Percentiles rank a stretch among this genome's conserved stretches.
Conservation (phyloP, 2,888 invertebrate species). For the Priapulus caudatus region DNA sequence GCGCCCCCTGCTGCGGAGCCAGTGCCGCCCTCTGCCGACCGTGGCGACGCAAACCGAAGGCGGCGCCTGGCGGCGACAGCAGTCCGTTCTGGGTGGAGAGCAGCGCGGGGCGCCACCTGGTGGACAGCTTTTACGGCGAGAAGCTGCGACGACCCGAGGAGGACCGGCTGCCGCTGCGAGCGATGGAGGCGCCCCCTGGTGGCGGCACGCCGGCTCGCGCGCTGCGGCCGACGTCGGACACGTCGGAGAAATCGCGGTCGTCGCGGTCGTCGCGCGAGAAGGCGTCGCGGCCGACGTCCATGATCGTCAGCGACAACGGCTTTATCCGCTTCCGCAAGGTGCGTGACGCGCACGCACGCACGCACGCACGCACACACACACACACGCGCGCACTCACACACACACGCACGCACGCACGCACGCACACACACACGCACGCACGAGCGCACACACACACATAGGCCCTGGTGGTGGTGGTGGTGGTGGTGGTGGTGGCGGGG, state of each 20-base stretch:
- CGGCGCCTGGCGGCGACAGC: background rate
- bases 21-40: no score
- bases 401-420: no score
- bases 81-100: background rate
- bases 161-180: no score
- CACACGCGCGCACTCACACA: no score
- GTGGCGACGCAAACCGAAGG: background rate
- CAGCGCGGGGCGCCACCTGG: background rate
- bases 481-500: no score
- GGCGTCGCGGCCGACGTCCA: background rate
- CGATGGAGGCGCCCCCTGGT: background rate
- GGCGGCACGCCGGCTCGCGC: background rate
- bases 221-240: background rate
- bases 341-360: no score
- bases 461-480: no score
- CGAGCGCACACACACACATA: no score
- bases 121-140: background rate
- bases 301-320: slow-evolving; percentile 1
- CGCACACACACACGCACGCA: no score
- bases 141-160: background rate
- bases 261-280: background rate
- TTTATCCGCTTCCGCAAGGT: background rate
- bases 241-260: background rate
- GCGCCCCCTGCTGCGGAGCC: background rate
- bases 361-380: no score